These are phyloP conservation scores for Parotia lawesii DNA, from an alignment of 2,113 vertebrate species.

Conservation along the genomic window DNA sequence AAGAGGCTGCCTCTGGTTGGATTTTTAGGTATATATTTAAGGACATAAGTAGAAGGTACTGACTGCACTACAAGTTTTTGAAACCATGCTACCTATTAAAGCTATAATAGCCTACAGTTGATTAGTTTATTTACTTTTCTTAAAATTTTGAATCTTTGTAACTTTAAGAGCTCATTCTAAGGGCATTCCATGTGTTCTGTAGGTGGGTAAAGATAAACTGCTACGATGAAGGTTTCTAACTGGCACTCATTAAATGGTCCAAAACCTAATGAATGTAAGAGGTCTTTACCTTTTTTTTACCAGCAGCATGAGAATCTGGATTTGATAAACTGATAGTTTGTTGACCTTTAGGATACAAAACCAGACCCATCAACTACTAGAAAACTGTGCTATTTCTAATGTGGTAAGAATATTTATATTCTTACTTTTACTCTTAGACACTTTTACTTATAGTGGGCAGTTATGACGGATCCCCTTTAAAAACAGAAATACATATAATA, in stretches of 20 bases:
- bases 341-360: not conserved
- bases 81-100: not conserved
- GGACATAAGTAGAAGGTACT: not conserved
- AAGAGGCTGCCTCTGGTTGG: not conserved
- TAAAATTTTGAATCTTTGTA: not conserved
- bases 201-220: not conserved
- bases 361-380: not conserved
- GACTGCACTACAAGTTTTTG: not conserved
- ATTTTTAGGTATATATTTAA: not conserved
- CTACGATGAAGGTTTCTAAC: not conserved
- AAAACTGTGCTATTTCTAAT: not conserved
- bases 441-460: not conserved
- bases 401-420: not conserved
- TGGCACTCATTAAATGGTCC: not conserved
- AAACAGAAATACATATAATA: not conserved
- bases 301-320: not conserved
- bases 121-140: not conserved
- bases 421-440: not conserved
- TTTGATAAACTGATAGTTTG: not conserved
- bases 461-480: not conserved
- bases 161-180: not conserved
- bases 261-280: not conserved
- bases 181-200: not conserved
- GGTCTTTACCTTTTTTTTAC: not conserved
- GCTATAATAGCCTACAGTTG: not conserved